A percentile compares a stretch with the other conserved stretches of the same genome.
Conservation (phyloP, 2,113 vertebrate species). For the Mugil cephalus region DNA sequence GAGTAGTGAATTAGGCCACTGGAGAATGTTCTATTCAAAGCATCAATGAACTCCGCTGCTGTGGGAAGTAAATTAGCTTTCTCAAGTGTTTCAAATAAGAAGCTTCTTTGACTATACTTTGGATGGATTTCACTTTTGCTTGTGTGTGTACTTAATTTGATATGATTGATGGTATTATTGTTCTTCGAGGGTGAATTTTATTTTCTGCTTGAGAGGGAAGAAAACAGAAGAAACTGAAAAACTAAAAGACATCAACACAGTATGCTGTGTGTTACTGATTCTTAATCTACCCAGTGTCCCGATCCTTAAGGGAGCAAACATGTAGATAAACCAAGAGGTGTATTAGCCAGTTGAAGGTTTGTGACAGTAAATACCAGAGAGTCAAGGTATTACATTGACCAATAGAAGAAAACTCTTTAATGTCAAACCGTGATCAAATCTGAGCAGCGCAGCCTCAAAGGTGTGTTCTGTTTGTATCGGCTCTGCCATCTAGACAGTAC, state of each 20-base stretch:
- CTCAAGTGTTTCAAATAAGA: slow-evolving; percentile 34
- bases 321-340: not conserved
- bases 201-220: not conserved
- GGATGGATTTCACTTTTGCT: slow-evolving; percentile 12
- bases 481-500: slow-evolving; percentile 7
- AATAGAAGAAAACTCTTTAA: not conserved
- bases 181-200: slow-evolving; percentile 4
- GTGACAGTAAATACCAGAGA: not conserved
- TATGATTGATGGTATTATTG: not conserved
- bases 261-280: not conserved
- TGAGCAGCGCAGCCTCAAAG: not conserved
- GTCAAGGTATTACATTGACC: not conserved
- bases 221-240: not conserved
- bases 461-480: not conserved
- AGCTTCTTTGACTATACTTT: slow-evolving; percentile 28
- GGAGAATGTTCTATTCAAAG: slow-evolving; percentile 49
- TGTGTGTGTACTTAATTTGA: not conserved
- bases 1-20: slow-evolving; percentile 48
- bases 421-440: not conserved
- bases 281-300: not conserved
- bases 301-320: slow-evolving; percentile 4
- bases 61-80: slow-evolving; percentile 47
- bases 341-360: not conserved
- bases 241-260: not conserved
- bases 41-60: slow-evolving; percentile 58